Evolutionary conservation across 2,113 vertebrate genomes (phyloP).

Genomic region (Vidua chalybeata): DNA sequence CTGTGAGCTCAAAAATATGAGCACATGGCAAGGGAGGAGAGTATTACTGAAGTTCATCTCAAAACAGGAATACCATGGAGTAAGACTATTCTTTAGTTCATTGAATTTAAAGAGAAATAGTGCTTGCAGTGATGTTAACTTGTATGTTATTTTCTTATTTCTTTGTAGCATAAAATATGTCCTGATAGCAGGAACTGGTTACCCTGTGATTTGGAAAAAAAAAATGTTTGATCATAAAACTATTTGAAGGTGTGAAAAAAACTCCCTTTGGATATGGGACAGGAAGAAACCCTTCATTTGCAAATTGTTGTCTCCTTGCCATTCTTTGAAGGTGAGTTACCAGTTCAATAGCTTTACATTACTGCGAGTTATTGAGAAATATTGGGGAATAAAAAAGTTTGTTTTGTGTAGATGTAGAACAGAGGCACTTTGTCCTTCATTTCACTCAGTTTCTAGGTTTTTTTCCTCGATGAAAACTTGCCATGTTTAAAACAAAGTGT

Average conservation of each 20-base stretch:
- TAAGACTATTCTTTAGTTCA: background rate
- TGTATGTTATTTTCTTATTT: background rate
- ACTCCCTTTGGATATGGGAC: background rate
- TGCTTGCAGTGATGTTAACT: background rate
- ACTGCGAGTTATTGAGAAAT: background rate
- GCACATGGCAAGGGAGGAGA: background rate
- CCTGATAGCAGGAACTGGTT: background rate
- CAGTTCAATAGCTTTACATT: background rate
- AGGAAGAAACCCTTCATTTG: background rate
- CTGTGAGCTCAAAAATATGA: background rate
- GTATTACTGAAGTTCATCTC: background rate
- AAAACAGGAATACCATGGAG: background rate
- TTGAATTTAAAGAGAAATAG: background rate
- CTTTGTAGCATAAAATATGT: background rate
- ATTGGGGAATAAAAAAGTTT: background rate
- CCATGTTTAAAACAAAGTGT: background rate
- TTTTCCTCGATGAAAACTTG: background rate
- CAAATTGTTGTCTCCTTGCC: slow-evolving; percentile 14
- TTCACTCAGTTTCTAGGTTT: background rate
- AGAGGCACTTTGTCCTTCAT: background rate
- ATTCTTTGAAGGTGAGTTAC: slow-evolving; percentile 20
- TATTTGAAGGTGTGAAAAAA: background rate
- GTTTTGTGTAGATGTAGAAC: background rate
- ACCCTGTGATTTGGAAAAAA: background rate
- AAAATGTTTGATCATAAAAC: background rate